Conservation (phyloP, 2,797 vertebrate species). For the Spheniscus humboldti region DNA sequence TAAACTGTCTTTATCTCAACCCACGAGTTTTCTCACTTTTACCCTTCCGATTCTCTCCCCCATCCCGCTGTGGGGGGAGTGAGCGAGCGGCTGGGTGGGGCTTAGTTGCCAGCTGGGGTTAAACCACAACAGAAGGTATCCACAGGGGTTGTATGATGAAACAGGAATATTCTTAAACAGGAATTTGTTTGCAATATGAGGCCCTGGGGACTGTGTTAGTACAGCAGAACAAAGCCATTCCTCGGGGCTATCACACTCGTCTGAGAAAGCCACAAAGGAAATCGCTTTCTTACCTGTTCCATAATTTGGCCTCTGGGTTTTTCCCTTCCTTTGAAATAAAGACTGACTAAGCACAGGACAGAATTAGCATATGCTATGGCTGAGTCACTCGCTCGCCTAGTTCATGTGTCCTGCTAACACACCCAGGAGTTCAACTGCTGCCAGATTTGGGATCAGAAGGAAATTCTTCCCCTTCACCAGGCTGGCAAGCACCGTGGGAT, state of each 20-base stretch:
- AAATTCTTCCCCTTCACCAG: not conserved
- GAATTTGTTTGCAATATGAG: not conserved
- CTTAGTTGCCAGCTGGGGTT: too few relatives aligned
- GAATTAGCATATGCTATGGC: fast-evolving
- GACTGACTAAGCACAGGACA: not conserved
- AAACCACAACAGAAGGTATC: not conserved
- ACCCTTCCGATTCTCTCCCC: too few relatives aligned
- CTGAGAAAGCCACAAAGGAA: not conserved
- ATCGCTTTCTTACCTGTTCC: not conserved
- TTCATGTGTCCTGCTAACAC: not conserved
- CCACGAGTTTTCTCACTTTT: too few relatives aligned
- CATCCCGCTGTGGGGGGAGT: too few relatives aligned
- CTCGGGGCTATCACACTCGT: fast-evolving
- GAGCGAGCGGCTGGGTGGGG: too few relatives aligned
- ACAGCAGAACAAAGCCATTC: not conserved
- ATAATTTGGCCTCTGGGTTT: not conserved
- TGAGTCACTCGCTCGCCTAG: fast-evolving
- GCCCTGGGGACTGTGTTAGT: not conserved
- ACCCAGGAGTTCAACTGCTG: not conserved
- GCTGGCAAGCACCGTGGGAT: not conserved
- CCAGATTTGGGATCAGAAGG: not conserved
- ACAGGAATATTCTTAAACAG: not conserved
- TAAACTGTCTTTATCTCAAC: too few relatives aligned
- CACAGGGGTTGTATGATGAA: not conserved
- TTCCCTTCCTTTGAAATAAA: not conserved